Evolutionary conservation across 2,888 invertebrate species (phyloP).

Genomic region (Agrochola macilenta): DNA sequence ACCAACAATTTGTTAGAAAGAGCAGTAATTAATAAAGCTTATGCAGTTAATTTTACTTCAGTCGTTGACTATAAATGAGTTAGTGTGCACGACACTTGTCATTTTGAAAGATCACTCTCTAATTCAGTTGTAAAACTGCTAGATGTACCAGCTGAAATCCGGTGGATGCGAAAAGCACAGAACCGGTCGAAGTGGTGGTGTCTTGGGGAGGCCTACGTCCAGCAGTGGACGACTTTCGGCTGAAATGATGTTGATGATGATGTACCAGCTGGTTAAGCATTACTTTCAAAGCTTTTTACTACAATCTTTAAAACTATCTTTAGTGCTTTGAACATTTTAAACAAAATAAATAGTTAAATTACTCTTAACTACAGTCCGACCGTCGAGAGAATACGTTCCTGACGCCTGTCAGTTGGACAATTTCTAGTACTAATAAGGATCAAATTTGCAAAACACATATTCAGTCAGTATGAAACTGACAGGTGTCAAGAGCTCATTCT

Average conservation of each 20-base stretch:
- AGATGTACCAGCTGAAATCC: neutral
- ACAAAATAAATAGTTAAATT: constrained; percentile 24
- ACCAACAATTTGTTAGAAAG: constrained; percentile 83
- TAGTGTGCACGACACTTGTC: constrained; percentile 79
- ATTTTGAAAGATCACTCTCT: constrained; percentile 85
- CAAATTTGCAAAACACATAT: too few relatives aligned
- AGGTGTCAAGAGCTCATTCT: too few relatives aligned
- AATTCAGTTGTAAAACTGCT: constrained; percentile 77
- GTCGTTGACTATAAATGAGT: constrained; percentile 79
- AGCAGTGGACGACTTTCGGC: neutral
- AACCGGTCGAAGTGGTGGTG: neutral
- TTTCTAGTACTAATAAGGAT: too few relatives aligned
- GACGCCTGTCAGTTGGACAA: too few relatives aligned
- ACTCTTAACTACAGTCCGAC: constrained; percentile 2
- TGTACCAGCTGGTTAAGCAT: constrained; percentile 44
- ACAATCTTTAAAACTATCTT: constrained; percentile 29
- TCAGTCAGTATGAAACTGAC: too few relatives aligned
- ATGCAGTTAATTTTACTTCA: constrained; percentile 85
- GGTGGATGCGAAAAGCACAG: neutral
- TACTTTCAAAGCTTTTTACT: constrained; percentile 56
- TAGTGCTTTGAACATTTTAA: constrained; percentile 30
- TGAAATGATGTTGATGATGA: too few relatives aligned
- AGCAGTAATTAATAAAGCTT: constrained; percentile 85
- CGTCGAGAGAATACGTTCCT: too few relatives aligned
- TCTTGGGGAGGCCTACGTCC: neutral